Conservation (phyloP, 2,113 vertebrate genomes). For the Emydocephalus ijimae region DNA sequence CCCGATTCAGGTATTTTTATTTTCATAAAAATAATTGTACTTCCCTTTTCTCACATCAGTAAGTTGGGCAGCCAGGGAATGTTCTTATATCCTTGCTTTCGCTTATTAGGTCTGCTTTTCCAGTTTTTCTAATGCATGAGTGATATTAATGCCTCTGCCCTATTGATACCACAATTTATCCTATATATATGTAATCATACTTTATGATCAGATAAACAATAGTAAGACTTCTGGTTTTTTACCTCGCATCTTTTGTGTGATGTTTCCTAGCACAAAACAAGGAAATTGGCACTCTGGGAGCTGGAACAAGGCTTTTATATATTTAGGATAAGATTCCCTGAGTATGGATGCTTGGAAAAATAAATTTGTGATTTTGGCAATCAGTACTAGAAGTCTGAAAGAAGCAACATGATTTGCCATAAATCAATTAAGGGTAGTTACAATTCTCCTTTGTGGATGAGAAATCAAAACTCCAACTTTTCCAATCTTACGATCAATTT, state of each 20-base stretch:
- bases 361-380: background rate
- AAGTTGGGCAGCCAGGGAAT: background rate
- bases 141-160: background rate
- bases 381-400: background rate
- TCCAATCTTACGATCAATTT: background rate
- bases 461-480: background rate
- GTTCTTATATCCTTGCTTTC: background rate
- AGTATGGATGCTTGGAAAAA: background rate
- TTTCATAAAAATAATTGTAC: conserved; percentile 4
- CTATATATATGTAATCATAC: background rate
- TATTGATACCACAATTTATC: background rate
- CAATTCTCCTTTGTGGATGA: background rate
- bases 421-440: background rate
- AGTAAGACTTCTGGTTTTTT: background rate
- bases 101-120: background rate
- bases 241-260: too few relatives aligned
- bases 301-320: background rate
- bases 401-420: background rate
- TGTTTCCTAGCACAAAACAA: background rate
- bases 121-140: background rate
- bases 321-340: background rate
- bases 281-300: too few relatives aligned
- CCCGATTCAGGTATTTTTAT: conserved; percentile 90
- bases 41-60: background rate
- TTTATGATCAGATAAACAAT: background rate